Base-by-base conservation (phyloP, 2,113 vertebrate genomes). In the Noturus placidus region DNA sequence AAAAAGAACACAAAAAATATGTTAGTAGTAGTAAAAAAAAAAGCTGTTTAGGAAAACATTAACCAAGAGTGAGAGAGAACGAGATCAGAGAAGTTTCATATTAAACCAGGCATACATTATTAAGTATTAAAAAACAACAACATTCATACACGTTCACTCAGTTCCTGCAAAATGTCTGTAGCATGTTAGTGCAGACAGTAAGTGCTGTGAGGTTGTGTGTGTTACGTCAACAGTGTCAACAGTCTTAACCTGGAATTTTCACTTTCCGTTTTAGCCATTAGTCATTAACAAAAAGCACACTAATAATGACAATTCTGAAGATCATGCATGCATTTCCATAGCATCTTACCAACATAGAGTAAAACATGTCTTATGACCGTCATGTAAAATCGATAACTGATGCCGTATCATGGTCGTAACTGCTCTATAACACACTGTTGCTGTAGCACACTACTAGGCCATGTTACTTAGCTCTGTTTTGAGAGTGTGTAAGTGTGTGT, bases 141-240 rank as follows among this genome's bases (percentile, higher is more conserved):
- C 93, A 94, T 93, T 95, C 94, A 80, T 90, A 92, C 95, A 95
- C 94, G 93, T 95, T 95, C 94, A 87, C 93, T 95, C 94, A 93
- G 91, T 94, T 91, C 79, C 93, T 92, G 94, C 89, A 89, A 90
- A 91, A 89, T 93, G 92, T 93, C 91, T 94, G 95, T 95, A 95
- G 94, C 94, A 94, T 93, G 93, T 92, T 95, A 96, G 93, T 93
- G 93, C 91, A 89, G 91, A 89, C 86, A 86, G 89, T 90, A 92
- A 92, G 81, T 86, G 70, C 81, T 88, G 65, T 89, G 84, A 83
- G 82, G 88, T 80, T 81, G 63, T 46, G 78, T 46, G 78, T 86
- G 61, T 81, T 78, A 81, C 90, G 81, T 76, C 74, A 87, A 89
- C 88, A 81, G 88, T 88, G 86, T 59, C 81, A 35, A 56, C 63